phyloP scores from a whole-genome alignment of 1,140 invertebrate species.

The Philopotamus ludificatus region DNA sequence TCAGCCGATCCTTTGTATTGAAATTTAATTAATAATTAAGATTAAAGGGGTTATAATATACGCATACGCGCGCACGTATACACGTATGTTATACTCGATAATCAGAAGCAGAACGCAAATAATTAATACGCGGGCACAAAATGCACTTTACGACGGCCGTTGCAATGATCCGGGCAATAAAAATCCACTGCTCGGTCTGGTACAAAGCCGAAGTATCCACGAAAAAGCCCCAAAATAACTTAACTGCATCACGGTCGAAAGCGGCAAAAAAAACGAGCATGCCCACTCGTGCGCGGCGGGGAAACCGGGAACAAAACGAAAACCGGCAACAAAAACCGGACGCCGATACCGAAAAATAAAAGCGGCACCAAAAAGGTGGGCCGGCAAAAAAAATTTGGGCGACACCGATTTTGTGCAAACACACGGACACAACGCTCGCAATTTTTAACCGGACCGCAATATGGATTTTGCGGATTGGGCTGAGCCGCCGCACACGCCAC shows the following conservation, averaged over 20 bases:
- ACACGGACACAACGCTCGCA: conserved; percentile 11
- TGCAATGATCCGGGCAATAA: conserved; percentile 26
- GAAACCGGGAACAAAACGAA: conserved; percentile 21
- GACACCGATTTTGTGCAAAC: conserved; percentile 8
- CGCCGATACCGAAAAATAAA: conserved; percentile 58
- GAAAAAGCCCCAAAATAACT: conserved; percentile 54
- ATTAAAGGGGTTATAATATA: neutral
- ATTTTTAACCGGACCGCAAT: conserved; percentile 18
- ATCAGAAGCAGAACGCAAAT: too few species aligned
- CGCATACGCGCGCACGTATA: too few species aligned
- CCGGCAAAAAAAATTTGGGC: neutral
- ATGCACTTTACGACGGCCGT: neutral
- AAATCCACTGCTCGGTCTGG: conserved; percentile 21
- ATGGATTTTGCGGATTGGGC: conserved; percentile 15
- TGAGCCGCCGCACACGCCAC: too few species aligned
- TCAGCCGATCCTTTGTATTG: conserved; percentile 38
- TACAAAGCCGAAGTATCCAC: conserved; percentile 48
- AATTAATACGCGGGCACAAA: too few species aligned
- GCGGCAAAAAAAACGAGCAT: neutral
- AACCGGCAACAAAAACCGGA: conserved; percentile 42
- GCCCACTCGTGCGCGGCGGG: conserved; percentile 44
- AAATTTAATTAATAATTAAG: conserved; percentile 42
- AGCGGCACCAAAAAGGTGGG: conserved; percentile 37
- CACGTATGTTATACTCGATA: too few species aligned
- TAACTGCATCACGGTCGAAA: conserved; percentile 48